Percentiles rank a stretch among this genome's conserved stretches.
These are phyloP conservation scores for Cheilosia grossa DNA, from an alignment of 2,888 invertebrate genomes.

Conservation along the genomic window DNA sequence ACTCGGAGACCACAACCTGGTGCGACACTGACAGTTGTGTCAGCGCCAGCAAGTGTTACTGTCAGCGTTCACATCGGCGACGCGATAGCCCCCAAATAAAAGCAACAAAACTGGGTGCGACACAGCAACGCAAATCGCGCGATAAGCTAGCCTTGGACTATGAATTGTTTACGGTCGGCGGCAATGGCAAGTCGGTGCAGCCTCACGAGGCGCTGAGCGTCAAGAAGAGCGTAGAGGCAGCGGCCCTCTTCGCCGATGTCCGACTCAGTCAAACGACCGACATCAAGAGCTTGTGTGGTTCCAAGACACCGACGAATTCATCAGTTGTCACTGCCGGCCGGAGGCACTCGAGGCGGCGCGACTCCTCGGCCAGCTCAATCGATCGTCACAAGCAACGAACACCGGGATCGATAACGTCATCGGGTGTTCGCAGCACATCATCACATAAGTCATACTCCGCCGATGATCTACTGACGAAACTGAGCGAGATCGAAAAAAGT, in stretches of 20 bases:
- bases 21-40: conserved; percentile 94
- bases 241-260: conserved; percentile 92
- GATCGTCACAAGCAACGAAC: conserved; percentile 77
- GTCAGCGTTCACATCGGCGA: conserved; percentile 82
- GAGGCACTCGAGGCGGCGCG: conserved; percentile 77
- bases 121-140: conserved; percentile 81
- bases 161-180: conserved; percentile 86
- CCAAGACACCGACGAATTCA: conserved; percentile 39
- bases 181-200: conserved; percentile 85
- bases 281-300: conserved; percentile 84
- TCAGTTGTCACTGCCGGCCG: conserved; percentile 59
- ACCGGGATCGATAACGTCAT: conserved; percentile 67
- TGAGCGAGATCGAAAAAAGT: conserved; percentile 80
- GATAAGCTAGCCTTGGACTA: conserved; percentile 91
- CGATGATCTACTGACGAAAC: conserved; percentile 80
- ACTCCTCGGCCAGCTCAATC: conserved; percentile 78
- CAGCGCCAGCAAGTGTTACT: conserved; percentile 94
- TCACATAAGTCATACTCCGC: conserved; percentile 80
- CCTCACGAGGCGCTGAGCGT: conserved; percentile 90
- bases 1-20: conserved; percentile 83
- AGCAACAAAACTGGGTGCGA: conserved; percentile 79
- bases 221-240: conserved; percentile 94
- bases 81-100: conserved; percentile 59
- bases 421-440: conserved; percentile 64
- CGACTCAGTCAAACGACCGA: conserved; percentile 89